Percentiles rank a stretch among this genome's conserved stretches.
phyloP scores from a whole-genome alignment of 2,797 vertebrate genomes.

The Telmatherina bonti region DNA sequence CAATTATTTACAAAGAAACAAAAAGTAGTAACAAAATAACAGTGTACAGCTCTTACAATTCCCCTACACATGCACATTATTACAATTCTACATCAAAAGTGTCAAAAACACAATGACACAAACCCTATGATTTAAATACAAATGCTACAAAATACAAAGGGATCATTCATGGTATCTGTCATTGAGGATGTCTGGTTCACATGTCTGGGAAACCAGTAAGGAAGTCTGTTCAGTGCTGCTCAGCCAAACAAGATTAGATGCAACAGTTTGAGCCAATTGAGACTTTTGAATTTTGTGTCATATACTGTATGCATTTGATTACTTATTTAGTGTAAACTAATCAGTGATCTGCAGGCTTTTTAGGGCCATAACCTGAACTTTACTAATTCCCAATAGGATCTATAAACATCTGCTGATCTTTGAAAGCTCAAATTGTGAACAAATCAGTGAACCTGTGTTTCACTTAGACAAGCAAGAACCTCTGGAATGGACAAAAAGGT shows the following conservation, averaged over 20 bases:
- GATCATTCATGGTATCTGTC: conserved; percentile 51
- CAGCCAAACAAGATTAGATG: conserved; percentile 23
- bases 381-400: not conserved
- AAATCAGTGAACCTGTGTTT: not conserved
- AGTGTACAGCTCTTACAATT: conserved; percentile 44
- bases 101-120: conserved; percentile 11
- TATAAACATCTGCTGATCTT: not conserved
- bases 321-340: conserved; percentile 31
- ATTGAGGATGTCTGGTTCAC: conserved; percentile 42
- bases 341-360: not conserved
- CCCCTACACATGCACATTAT: conserved; percentile 34
- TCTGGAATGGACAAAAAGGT: not conserved
- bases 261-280: conserved; percentile 4
- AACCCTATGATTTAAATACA: conserved; percentile 38
- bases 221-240: conserved; percentile 42
- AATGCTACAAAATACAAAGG: conserved; percentile 53
- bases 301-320: conserved; percentile 20
- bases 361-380: conserved; percentile 4
- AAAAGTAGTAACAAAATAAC: conserved; percentile 14
- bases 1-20: conserved; percentile 40
- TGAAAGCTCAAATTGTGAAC: not conserved
- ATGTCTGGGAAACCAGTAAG: conserved; percentile 55
- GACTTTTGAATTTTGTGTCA: not conserved
- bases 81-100: conserved; percentile 48
- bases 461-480: not conserved